A percentile compares a stretch with the other conserved stretches of the same genome.
Conservation (phyloP, 2,113 vertebrate genomes). For the Anhinga rufa region DNA sequence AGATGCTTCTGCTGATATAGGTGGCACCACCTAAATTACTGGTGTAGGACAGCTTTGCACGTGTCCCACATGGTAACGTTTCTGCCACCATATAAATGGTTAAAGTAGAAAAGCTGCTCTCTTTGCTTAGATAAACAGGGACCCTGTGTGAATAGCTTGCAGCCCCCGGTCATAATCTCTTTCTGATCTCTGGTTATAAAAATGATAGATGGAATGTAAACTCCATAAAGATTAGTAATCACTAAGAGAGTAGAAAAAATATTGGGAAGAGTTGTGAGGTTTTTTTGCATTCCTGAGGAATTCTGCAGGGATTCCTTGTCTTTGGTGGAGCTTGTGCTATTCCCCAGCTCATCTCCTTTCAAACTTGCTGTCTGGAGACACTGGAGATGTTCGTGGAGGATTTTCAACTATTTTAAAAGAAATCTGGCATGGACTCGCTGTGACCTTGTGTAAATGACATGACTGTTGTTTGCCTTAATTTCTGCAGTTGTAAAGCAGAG, state of each 20-base stretch:
- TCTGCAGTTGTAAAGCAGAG: background rate
- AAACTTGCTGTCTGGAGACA: background rate
- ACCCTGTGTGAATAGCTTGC: constrained; percentile 5
- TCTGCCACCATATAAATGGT: background rate
- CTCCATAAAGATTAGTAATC: constrained; percentile 46
- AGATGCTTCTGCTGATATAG: background rate
- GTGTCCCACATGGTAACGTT: background rate
- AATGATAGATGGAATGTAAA: constrained; percentile 63
- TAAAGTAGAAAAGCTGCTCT: background rate
- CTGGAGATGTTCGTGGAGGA: background rate
- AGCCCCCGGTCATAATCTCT: constrained; percentile 30
- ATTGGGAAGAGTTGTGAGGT: background rate
- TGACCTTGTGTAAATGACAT: background rate
- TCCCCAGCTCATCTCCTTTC: background rate
- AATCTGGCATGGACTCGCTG: background rate
- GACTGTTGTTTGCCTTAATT: background rate
- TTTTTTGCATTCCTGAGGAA: constrained; percentile 53
- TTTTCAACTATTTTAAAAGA: background rate
- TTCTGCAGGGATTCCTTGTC: background rate
- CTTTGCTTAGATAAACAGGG: constrained; percentile 41
- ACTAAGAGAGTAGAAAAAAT: background rate
- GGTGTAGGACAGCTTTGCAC: background rate
- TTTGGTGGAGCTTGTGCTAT: background rate
- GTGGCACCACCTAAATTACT: background rate
- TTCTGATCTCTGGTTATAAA: constrained; percentile 54